phyloP scores from a whole-genome alignment of 30 jellyfish, hydroid and myxozoan species.

The Morbakka virulenta region DNA sequence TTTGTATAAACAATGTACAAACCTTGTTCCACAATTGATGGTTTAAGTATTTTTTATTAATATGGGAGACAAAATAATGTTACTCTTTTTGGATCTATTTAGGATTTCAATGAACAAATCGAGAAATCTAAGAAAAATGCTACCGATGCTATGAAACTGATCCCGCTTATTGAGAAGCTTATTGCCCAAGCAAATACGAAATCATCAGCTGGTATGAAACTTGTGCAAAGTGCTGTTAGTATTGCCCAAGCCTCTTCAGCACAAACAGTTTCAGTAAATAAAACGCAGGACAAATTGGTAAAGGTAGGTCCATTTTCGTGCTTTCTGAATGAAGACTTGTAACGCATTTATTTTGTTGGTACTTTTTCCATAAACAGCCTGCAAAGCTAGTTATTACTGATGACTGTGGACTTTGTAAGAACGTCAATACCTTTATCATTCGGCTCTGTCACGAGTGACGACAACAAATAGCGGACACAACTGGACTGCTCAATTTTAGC shows the following conservation, averaged over 20 bases:
- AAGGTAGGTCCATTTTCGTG: slow-evolving; percentile 1
- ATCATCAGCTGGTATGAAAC: slow-evolving; percentile 27
- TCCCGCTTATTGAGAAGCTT: slow-evolving; percentile 61
- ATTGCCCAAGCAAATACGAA: slow-evolving; percentile 68
- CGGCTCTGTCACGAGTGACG: no score
- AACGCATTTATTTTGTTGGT: no score
- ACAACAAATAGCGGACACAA: no score
- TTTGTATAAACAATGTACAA: no score
- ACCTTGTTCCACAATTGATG: no score
- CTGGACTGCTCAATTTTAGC: no score
- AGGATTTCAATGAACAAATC: slow-evolving; percentile 91
- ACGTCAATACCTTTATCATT: no score
- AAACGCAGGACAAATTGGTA: background rate
- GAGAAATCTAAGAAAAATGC: slow-evolving; percentile 86
- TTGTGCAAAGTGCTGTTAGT: slow-evolving; percentile 30
- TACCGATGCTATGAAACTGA: slow-evolving; percentile 70
- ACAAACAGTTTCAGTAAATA: slow-evolving; percentile 13
- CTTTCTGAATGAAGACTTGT: background rate
- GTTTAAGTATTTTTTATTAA: no score
- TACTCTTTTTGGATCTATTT: background rate
- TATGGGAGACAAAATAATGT: no score
- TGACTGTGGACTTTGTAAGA: no score
- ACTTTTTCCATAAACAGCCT: no score
- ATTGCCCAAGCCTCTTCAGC: slow-evolving; percentile 31
- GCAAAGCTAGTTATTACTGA: no score